Evolutionary conservation across 2,797 vertebrate species (phyloP).

Genomic region (Aulostomus chinensis): DNA sequence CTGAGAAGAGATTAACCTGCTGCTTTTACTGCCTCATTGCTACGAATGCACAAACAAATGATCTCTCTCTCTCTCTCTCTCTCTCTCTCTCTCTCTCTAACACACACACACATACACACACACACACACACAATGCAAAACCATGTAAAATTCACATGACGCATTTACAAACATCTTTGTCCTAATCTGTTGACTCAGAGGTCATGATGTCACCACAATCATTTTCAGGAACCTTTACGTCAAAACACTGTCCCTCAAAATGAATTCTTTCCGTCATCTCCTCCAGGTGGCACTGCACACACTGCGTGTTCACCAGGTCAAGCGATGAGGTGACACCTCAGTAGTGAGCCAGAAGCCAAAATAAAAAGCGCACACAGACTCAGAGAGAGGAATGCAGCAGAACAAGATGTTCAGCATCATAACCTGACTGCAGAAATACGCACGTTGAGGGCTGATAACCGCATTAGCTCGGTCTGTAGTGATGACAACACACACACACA

Average conservation of each 20-base stretch:
- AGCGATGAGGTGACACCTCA: constrained; percentile 10
- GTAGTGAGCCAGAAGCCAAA: not conserved
- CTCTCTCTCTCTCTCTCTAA: too few relatives aligned
- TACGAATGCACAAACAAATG: constrained; percentile 16
- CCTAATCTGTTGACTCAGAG: not conserved
- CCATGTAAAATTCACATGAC: too few relatives aligned
- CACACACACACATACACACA: not conserved
- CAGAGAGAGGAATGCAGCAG: constrained; percentile 59
- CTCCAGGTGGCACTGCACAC: constrained; percentile 26
- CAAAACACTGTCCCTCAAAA: too few relatives aligned
- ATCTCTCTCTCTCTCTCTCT: constrained; percentile 9
- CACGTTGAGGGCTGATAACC: constrained; percentile 5
- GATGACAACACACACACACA: not conserved
- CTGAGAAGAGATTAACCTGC: constrained; percentile 58
- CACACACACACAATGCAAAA: not conserved
- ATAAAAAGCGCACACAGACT: constrained; percentile 11
- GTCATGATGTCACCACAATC: too few relatives aligned
- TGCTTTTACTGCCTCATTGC: constrained; percentile 49
- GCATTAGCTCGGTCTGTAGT: not conserved
- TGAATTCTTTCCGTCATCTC: not conserved
- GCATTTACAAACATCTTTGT: not conserved
- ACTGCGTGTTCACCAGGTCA: not conserved
- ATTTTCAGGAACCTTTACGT: too few relatives aligned
- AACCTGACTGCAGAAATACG: constrained; percentile 13
- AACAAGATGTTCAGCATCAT: constrained; percentile 38